Evolutionary conservation across 2,888 invertebrate genomes (phyloP).

Genomic region (Disparrhopalites patrizii): DNA sequence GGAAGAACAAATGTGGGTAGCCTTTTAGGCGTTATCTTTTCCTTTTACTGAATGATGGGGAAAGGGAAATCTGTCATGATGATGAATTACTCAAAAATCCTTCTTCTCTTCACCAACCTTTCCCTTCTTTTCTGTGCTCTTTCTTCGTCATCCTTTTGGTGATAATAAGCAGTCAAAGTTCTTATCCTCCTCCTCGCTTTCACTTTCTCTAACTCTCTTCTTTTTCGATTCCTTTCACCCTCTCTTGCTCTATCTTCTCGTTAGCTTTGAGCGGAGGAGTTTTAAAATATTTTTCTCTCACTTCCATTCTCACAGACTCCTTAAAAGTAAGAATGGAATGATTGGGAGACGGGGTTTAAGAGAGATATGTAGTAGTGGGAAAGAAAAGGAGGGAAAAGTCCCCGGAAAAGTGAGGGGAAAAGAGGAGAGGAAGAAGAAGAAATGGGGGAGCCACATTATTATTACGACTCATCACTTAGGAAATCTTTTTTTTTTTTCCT

Average conservation of each 20-base stretch:
- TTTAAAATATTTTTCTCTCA: not conserved
- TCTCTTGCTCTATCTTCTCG: not conserved
- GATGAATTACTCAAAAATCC: constrained; percentile 14
- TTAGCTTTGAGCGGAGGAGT: not conserved
- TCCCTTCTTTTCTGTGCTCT: no score
- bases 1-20: constrained; percentile 6
- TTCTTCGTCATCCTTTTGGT: no score
- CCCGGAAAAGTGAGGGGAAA: no score
- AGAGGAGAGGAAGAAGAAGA: no score
- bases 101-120: not conserved
- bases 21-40: constrained; percentile 2
- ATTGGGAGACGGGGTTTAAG: no score
- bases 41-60: constrained; percentile 11
- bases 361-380: no score
- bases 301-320: not conserved
- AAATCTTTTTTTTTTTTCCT: no score
- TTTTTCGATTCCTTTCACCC: not conserved
- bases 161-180: no score
- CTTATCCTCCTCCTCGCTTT: not conserved
- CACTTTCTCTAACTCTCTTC: not conserved
- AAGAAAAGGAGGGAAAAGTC: no score
- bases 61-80: constrained; percentile 10
- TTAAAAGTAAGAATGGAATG: no score
- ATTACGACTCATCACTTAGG: no score
- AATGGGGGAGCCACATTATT: no score